These are phyloP conservation scores for Himalopsyche kuldschensis DNA, from an alignment of 2,888 invertebrate genomes.

Conservation along the genomic window DNA sequence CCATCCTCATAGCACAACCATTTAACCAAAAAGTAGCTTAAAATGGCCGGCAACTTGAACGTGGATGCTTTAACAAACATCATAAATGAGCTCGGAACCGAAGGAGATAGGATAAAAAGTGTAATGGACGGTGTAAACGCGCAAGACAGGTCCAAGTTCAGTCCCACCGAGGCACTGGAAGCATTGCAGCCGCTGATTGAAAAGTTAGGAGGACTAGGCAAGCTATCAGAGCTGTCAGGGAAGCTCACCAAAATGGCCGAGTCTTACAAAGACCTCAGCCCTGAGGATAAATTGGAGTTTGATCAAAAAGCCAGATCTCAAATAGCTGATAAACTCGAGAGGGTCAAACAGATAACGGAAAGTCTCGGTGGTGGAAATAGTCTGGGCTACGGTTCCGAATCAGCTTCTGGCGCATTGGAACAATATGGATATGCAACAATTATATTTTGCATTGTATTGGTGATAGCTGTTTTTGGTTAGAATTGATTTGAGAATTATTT, in stretches of 20 bases:
- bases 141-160: constrained; percentile 42
- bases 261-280: constrained; percentile 42
- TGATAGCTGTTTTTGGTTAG: constrained; percentile 22
- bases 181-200: constrained; percentile 41
- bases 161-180: constrained; percentile 41
- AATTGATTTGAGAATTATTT: not conserved
- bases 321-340: constrained; percentile 49
- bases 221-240: constrained; percentile 20
- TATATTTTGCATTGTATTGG: not conserved
- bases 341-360: constrained; percentile 44
- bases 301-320: constrained; percentile 42
- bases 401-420: not conserved
- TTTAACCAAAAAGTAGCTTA: not conserved
- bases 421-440: constrained; percentile 14
- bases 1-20: no score
- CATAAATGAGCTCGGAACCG: constrained; percentile 14
- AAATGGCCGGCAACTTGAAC: not conserved
- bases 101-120: constrained; percentile 47
- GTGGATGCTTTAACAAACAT: constrained; percentile 11
- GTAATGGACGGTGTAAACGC: constrained; percentile 47
- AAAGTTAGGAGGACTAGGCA: constrained; percentile 17
- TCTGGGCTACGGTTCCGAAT: constrained; percentile 39
- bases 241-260: constrained; percentile 42
- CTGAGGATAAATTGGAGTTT: constrained; percentile 49
- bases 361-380: constrained; percentile 43